Evolutionary conservation across 2,888 invertebrate genomes (phyloP).

Genomic region (Orgyia antiqua): DNA sequence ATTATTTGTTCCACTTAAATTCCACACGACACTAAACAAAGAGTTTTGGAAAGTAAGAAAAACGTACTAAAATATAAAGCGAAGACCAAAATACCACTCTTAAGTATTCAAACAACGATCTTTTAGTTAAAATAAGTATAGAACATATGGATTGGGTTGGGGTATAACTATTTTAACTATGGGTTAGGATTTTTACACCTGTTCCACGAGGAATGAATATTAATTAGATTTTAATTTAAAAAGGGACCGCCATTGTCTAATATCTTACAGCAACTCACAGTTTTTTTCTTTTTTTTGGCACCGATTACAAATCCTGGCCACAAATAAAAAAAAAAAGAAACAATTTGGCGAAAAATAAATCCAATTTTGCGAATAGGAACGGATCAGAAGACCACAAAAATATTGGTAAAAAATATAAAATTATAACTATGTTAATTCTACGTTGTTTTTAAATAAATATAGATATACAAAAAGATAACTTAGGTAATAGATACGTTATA

Average conservation of each 20-base stretch:
- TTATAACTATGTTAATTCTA: too few species aligned
- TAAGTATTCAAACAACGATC: slow-evolving; percentile 58
- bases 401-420: too few species aligned
- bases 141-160: slow-evolving; percentile 34
- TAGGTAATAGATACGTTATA: too few species aligned
- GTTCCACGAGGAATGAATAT: background rate
- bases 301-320: too few species aligned
- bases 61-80: slow-evolving; percentile 48
- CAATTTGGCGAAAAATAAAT: too few species aligned
- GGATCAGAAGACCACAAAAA: too few species aligned
- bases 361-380: too few species aligned
- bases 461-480: too few species aligned
- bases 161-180: slow-evolving; percentile 8
- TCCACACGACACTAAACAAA: slow-evolving; percentile 72
- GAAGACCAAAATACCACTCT: slow-evolving; percentile 47
- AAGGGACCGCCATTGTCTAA: background rate
- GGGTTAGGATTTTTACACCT: background rate
- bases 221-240: background rate
- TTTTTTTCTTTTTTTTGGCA: background rate
- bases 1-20: slow-evolving; percentile 56
- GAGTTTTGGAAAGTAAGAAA: slow-evolving; percentile 41
- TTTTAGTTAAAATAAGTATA: slow-evolving; percentile 49
- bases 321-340: too few species aligned
- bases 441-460: too few species aligned
- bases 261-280: too few species aligned